A percentile compares a stretch with the other conserved stretches of the same genome.
Evolutionary conservation across 2,888 invertebrate species (phyloP).

Genomic region (Isoperla grammatica): DNA sequence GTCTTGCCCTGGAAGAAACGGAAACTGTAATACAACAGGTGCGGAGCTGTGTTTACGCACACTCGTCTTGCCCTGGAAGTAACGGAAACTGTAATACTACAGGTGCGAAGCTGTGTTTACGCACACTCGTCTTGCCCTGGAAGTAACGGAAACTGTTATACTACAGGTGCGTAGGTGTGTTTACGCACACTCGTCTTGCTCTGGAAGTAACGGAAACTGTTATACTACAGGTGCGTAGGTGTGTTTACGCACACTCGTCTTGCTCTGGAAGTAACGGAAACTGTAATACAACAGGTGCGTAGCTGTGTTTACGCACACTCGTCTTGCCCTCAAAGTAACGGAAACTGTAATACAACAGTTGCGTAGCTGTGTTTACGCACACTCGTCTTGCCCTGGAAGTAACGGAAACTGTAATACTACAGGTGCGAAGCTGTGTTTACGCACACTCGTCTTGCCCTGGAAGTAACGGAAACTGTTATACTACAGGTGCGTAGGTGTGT

Average conservation of each 20-base stretch:
- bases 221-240: not conserved
- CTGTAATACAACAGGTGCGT: not conserved
- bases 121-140: conserved; percentile 19
- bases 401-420: no score
- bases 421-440: not conserved
- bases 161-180: not conserved
- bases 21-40: not conserved
- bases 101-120: not conserved
- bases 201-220: conserved; percentile 26
- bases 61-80: conserved; percentile 27
- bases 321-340: conserved; percentile 54
- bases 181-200: not conserved
- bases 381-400: conserved; percentile 50
- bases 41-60: not conserved
- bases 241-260: not conserved
- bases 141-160: conserved; percentile 20
- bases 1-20: conserved; percentile 27
- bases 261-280: conserved; percentile 57
- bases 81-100: not conserved
- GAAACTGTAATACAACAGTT: no score
- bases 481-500: conserved; percentile 70
- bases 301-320: not conserved
- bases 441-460: conserved; percentile 40
- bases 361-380: not conserved
- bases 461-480: no score